Evolutionary conservation across 2,113 vertebrate species (phyloP).

Genomic region (Anhinga rufa): DNA sequence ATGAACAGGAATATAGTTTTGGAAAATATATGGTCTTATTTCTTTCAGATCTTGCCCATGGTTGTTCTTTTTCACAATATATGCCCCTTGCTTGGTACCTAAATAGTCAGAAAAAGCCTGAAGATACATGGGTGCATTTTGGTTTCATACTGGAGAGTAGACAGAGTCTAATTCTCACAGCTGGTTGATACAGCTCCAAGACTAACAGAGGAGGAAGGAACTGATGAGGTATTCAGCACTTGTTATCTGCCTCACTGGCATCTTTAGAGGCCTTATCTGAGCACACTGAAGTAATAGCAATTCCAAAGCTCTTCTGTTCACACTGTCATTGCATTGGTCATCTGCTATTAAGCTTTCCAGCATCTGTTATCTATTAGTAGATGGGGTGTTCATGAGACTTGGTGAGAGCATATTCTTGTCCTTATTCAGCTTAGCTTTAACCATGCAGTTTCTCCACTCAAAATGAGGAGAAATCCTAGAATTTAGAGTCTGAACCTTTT

Average conservation of each 20-base stretch:
- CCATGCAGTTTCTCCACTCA: background rate
- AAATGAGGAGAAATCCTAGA: background rate
- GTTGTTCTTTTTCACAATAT: background rate
- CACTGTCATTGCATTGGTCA: slow-evolving; percentile 6
- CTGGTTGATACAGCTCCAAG: background rate
- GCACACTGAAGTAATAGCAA: slow-evolving; percentile 7
- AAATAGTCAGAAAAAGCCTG: background rate
- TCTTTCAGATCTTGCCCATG: background rate
- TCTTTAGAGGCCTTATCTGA: slow-evolving; percentile 44
- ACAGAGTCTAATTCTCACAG: background rate
- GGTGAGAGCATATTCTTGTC: background rate
- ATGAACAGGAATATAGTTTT: background rate
- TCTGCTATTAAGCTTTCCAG: slow-evolving; percentile 34
- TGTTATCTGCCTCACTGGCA: background rate
- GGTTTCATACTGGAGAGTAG: background rate
- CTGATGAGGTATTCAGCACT: slow-evolving; percentile 18
- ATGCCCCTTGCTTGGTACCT: background rate
- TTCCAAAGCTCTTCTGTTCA: slow-evolving; percentile 6
- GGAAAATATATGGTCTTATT: background rate
- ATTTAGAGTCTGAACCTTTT: background rate
- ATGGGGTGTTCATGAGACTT: background rate
- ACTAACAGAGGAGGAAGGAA: background rate
- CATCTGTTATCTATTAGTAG: slow-evolving; percentile 19
- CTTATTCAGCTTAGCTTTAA: slow-evolving; percentile 6
- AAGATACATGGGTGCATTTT: background rate